Conservation (phyloP, 53 echinoderm and acorn worm genomes). For the Hippasteria phrygiana region DNA sequence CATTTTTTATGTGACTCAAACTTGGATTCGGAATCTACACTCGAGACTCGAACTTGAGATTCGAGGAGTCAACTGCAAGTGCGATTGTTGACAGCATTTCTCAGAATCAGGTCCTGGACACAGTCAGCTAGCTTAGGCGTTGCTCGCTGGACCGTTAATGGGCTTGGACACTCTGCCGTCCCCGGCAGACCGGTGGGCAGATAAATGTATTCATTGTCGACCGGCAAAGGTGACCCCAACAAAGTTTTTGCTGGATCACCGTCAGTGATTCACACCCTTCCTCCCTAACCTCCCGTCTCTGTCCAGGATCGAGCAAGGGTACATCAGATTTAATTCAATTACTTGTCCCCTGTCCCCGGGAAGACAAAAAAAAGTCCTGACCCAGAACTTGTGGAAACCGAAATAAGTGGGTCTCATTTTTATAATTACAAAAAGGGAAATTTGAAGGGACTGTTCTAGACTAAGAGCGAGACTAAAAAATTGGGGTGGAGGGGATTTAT, state of each 20-base stretch:
- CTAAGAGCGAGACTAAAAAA: not conserved
- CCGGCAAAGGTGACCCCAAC: not conserved
- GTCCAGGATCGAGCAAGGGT: not conserved
- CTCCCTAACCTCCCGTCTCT: not conserved
- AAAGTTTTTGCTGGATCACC: conserved; percentile 15
- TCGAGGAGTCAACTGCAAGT: too few relatives aligned
- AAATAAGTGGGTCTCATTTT: not conserved
- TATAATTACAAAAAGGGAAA: not conserved
- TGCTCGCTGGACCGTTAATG: not conserved
- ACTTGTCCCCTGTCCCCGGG: not conserved
- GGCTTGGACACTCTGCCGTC: not conserved
- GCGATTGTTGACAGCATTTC: too few relatives aligned
- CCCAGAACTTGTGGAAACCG: conserved; percentile 41
- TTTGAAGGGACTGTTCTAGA: not conserved
- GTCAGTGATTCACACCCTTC: conserved; percentile 3
- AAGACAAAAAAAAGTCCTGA: not conserved
- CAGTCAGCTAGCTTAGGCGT: not conserved
- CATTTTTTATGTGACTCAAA: too few relatives aligned
- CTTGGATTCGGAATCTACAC: too few relatives aligned
- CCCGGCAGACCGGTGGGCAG: not conserved
- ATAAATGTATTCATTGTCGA: not conserved
- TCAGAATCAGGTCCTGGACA: not conserved
- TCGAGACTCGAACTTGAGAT: too few relatives aligned
- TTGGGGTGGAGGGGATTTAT: not conserved
- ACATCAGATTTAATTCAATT: conserved; percentile 34